These are phyloP conservation scores for Lithosia quadra DNA, from an alignment of 2,888 invertebrate genomes.

Conservation along the genomic window DNA sequence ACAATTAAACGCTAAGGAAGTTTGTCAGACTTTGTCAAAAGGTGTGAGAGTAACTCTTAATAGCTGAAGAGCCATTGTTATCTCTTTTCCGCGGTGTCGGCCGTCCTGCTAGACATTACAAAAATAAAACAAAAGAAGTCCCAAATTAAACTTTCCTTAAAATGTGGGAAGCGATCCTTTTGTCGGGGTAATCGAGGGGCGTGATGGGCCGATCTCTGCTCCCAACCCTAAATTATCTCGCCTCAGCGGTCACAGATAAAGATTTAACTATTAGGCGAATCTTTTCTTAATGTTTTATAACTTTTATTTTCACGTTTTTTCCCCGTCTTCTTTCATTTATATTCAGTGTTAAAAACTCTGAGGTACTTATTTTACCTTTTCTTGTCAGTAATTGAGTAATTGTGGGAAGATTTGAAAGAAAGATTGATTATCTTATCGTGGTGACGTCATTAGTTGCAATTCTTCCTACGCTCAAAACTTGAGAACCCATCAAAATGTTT, in stretches of 20 bases:
- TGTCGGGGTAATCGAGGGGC: conserved; percentile 60
- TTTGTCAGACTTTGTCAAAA: background rate
- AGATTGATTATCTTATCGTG: background rate
- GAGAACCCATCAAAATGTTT: no score
- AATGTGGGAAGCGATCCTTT: conserved; percentile 56
- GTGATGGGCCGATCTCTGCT: conserved; percentile 58
- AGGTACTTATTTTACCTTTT: background rate
- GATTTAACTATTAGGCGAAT: conserved; percentile 66
- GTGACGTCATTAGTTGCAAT: no score
- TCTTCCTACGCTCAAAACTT: no score
- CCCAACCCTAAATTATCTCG: conserved; percentile 66
- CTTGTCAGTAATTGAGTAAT: background rate
- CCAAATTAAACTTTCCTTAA: conserved; percentile 62
- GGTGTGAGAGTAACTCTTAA: conserved; percentile 27
- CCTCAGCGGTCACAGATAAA: conserved; percentile 66
- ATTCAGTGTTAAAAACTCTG: conserved; percentile 5
- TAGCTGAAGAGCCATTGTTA: conserved; percentile 33
- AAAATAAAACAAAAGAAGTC: conserved; percentile 61
- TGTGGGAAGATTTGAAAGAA: background rate
- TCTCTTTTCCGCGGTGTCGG: conserved; percentile 30
- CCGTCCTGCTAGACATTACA: conserved; percentile 26
- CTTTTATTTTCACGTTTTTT: conserved; percentile 32
- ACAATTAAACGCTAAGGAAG: background rate
- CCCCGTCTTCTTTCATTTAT: conserved; percentile 25
- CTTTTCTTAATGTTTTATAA: conserved; percentile 43